These are phyloP conservation scores for Serripes groenlandicus DNA, from an alignment of 2,888 invertebrate species.

Conservation along the genomic window DNA sequence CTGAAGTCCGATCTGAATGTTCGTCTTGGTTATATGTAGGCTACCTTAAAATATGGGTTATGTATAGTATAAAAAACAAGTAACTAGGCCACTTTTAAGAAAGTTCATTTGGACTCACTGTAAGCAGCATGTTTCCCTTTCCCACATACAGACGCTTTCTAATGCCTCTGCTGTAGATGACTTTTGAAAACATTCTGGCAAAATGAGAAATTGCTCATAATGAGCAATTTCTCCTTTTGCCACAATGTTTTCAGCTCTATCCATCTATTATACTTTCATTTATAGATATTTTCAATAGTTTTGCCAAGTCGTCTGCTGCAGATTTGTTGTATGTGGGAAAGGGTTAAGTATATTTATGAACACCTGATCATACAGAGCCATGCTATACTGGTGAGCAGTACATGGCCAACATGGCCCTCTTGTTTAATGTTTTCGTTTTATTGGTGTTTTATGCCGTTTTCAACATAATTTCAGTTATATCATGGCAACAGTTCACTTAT, in stretches of 20 bases:
- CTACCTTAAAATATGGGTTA: too few relatives aligned
- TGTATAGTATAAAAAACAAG: too few relatives aligned
- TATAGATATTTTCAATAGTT: background rate
- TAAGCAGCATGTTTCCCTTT: background rate
- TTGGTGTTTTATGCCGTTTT: too few relatives aligned
- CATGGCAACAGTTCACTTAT: too few relatives aligned
- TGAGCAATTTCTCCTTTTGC: conserved; percentile 1
- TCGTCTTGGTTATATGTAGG: too few relatives aligned
- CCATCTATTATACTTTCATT: background rate
- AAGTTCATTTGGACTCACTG: too few relatives aligned
- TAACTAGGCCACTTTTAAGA: too few relatives aligned
- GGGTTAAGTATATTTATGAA: conserved; percentile 2
- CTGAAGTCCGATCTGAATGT: too few relatives aligned
- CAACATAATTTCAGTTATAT: too few relatives aligned
- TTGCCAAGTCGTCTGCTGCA: background rate
- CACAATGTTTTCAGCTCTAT: background rate
- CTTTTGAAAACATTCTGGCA: background rate
- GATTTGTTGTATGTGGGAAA: background rate
- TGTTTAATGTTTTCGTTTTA: background rate
- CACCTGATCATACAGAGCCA: too few relatives aligned
- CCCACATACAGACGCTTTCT: background rate
- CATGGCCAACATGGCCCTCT: conserved; percentile 4
- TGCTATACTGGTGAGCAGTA: background rate
- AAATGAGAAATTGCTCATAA: background rate
- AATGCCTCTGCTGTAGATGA: background rate